phyloP scores from a whole-genome alignment of 1,140 invertebrate species.

The Acyrthosiphon pisum region DNA sequence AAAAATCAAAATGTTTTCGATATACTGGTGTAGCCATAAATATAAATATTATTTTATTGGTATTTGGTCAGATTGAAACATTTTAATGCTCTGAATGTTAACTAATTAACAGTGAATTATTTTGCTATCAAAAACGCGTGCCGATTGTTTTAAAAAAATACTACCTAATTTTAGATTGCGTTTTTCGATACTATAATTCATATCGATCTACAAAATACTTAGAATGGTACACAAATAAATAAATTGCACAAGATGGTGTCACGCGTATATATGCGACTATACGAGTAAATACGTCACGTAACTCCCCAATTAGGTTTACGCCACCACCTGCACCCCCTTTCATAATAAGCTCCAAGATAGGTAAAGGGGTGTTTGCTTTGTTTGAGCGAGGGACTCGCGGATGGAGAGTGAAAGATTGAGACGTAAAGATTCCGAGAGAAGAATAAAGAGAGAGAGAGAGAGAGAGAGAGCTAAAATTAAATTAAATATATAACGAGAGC shows the following conservation, averaged over 20 bases:
- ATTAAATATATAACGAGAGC: conserved; percentile 30
- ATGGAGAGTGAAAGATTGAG: neutral
- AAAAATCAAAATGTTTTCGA: neutral
- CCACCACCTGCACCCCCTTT: neutral
- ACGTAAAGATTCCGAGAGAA: neutral
- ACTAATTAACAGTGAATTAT: neutral
- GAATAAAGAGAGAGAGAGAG: neutral
- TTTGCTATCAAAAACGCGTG: neutral
- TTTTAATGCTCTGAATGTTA: neutral
- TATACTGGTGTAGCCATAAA: neutral
- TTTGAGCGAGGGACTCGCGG: neutral
- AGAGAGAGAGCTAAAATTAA: neutral
- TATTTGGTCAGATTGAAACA: neutral
- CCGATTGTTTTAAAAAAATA: neutral
- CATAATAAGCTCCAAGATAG: neutral
- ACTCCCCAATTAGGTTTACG: neutral
- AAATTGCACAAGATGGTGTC: neutral
- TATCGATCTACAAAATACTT: neutral
- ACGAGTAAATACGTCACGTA: neutral
- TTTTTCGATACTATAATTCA: neutral
- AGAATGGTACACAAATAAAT: neutral
- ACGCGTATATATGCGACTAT: neutral
- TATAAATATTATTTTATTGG: neutral
- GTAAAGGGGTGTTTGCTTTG: neutral
- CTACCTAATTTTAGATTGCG: neutral